Base-by-base conservation (phyloP, 2,888 invertebrate genomes). In the Drosophila greeni region DNA sequence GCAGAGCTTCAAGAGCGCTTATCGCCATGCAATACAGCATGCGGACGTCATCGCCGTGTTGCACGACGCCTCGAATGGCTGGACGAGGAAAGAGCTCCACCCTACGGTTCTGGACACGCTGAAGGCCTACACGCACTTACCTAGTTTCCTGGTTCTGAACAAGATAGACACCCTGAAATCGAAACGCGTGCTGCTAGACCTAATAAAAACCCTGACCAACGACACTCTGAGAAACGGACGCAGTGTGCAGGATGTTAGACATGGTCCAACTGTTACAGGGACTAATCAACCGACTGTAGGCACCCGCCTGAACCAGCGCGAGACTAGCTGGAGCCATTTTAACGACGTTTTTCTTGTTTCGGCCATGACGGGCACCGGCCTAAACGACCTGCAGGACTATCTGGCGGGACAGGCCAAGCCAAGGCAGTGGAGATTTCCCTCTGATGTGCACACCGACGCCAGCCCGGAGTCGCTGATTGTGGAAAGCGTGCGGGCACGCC, bases 291-390 rank as follows among this genome's bases (percentile, higher is more conserved):
- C 47, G 20, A 29, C 43, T 5, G 36, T 29, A 3, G 77, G 72
- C 6, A 31, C 56, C 2, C 67, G 62, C 3, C 37, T 80, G 5
- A 80, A 49, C 23, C 52, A 77, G 7, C 81, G 85, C 0, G 59
- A 75, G 56, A 66, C 72, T 0, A 92, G 92, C 8, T 95, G 95
- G 94, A 91, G 92, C n/a, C 87, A 94, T 73, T 99, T 99, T 88
- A 91, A 92, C 26, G 93, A 95, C 85, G 93, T 98, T 11, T 99
- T 99, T 86, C 93, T 98, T 91, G 92, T 97, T n/a, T 98, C 98
- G 9, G 95, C 97, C 0, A 86, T 96, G 26, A 92, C 92, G 58
- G 94, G 94, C 23, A 92, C 92, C 88, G 96, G 96, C 2, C 89
- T 95, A 2, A 89, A 91, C 31, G 93, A 93, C 76, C 89, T 97